Percentiles rank a stretch among this genome's conserved stretches.
These are phyloP conservation scores for Tenthredo notha DNA, from an alignment of 2,888 invertebrate species.

Conservation along the genomic window DNA sequence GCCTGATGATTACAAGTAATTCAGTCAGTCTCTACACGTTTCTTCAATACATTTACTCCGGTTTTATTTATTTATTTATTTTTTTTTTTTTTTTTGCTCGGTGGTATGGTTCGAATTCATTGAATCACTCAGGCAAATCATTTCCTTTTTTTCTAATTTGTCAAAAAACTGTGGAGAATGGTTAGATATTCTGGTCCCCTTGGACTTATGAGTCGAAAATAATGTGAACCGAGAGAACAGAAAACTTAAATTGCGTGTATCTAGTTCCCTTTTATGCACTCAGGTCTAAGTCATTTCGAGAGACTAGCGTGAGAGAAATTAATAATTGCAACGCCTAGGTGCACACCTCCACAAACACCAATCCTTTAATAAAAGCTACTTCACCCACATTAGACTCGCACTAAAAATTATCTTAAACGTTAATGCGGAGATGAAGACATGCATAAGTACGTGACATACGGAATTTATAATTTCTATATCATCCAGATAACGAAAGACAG, in stretches of 20 bases:
- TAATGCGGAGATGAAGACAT: background rate
- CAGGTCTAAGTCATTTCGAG: background rate
- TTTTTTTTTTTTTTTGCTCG: background rate
- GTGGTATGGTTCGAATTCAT: slow-evolving; percentile 7
- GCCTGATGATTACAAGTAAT: slow-evolving; percentile 16
- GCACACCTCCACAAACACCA: background rate
- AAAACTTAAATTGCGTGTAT: background rate
- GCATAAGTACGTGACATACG: background rate
- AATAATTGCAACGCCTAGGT: slow-evolving; percentile 17
- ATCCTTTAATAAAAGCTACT: background rate
- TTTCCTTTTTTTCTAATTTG: background rate
- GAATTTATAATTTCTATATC: background rate
- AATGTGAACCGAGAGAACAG: background rate
- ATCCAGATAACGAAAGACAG: background rate
- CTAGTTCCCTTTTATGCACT: background rate
- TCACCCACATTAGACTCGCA: slow-evolving; percentile 39
- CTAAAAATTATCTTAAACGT: slow-evolving; percentile 46
- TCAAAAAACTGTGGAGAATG: background rate
- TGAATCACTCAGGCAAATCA: slow-evolving; percentile 20
- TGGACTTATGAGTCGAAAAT: background rate
- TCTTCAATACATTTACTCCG: background rate
- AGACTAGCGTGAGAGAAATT: slow-evolving; percentile 41
- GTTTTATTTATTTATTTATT: background rate
- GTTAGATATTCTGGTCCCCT: background rate
- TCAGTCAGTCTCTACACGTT: slow-evolving; percentile 3